Evolutionary conservation across 2,113 vertebrate genomes (phyloP).

Genomic region (Dromas ardeola): DNA sequence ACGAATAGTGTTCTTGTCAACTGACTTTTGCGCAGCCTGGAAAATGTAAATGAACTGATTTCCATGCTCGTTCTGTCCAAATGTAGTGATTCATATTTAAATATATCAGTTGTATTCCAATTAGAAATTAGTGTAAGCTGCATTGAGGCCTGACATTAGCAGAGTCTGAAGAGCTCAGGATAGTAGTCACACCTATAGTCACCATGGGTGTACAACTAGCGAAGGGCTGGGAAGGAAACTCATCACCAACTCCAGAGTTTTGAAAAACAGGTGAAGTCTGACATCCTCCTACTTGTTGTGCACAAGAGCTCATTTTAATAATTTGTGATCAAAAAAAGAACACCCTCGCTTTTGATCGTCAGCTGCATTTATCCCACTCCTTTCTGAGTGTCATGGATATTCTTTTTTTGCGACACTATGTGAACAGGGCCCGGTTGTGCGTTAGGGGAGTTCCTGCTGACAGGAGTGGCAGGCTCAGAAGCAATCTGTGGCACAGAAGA

Average conservation of each 20-base stretch:
- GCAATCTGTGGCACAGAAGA: not conserved
- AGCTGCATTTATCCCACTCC: not conserved
- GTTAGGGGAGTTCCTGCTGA: not conserved
- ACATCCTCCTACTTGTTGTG: not conserved
- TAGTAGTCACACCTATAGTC: not conserved
- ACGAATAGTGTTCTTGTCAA: constrained; percentile 20
- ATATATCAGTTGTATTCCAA: not conserved
- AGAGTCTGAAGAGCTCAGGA: not conserved
- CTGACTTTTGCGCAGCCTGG: not conserved
- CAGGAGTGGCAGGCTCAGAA: not conserved
- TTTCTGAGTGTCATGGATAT: not conserved
- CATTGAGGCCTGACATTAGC: not conserved
- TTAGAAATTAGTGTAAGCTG: not conserved
- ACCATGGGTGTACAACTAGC: not conserved
- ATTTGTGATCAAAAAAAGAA: not conserved
- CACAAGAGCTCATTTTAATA: not conserved
- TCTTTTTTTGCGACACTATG: not conserved
- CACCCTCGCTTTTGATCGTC: not conserved
- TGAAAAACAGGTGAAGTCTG: not conserved
- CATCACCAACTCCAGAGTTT: not conserved
- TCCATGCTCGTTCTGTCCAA: not conserved
- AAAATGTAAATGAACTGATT: constrained; percentile 31
- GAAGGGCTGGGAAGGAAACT: not conserved
- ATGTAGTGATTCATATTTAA: constrained; percentile 4
- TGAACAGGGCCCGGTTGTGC: not conserved